These are phyloP conservation scores for Pangasius djambal DNA, from an alignment of 2,797 vertebrate genomes.

Conservation along the genomic window DNA sequence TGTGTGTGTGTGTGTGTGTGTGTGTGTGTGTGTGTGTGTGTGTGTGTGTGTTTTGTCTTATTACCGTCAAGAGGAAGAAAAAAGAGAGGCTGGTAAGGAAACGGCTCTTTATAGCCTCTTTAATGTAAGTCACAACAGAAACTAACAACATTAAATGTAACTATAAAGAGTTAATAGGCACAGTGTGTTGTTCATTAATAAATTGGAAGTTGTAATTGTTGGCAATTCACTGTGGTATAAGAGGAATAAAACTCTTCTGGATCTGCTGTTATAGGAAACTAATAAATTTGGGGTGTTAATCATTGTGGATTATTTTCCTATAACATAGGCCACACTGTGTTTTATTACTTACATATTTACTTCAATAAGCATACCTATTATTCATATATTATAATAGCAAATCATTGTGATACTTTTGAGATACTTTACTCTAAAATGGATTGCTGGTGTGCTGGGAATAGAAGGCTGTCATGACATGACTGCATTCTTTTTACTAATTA, in stretches of 20 bases:
- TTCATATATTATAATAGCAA: neutral
- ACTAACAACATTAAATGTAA: neutral
- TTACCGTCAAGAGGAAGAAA: too few species aligned
- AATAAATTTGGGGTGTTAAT: neutral
- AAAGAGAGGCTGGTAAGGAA: neutral
- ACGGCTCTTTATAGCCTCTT: neutral
- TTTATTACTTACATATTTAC: neutral
- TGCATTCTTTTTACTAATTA: constrained; percentile 18
- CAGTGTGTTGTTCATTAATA: neutral
- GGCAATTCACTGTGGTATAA: neutral
- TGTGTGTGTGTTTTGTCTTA: neutral
- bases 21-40: neutral
- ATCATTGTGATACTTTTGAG: neutral
- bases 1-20: too few species aligned
- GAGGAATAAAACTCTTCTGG: neutral
- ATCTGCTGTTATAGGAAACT: neutral
- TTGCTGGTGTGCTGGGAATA: neutral
- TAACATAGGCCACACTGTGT: neutral
- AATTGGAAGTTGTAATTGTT: neutral
- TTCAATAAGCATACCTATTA: neutral
- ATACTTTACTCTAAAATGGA: neutral
- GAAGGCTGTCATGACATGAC: neutral
- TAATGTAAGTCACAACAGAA: neutral
- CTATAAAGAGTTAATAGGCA: neutral
- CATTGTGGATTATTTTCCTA: neutral